Evolutionary conservation across 2,888 invertebrate genomes (phyloP).

Genomic region (Eupithecia subumbrata): DNA sequence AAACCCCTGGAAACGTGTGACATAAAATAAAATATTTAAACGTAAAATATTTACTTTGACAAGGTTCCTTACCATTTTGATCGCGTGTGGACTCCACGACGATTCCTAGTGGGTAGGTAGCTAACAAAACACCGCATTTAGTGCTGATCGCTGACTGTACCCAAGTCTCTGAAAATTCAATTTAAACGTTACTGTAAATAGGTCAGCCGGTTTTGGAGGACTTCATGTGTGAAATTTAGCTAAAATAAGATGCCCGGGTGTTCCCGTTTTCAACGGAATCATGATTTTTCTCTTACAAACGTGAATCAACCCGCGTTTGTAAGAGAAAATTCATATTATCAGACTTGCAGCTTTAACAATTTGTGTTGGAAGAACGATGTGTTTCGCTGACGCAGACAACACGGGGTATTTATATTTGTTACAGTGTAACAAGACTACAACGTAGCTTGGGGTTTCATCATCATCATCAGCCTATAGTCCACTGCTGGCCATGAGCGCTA

Average conservation of each 20-base stretch:
- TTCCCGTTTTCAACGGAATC: background rate
- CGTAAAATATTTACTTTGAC: too few relatives aligned
- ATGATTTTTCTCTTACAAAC: too few relatives aligned
- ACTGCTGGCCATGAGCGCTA: too few relatives aligned
- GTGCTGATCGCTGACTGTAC: conserved; percentile 12
- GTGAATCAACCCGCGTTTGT: background rate
- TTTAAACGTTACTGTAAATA: conserved; percentile 33
- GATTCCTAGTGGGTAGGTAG: background rate
- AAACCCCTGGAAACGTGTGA: too few relatives aligned
- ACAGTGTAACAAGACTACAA: too few relatives aligned
- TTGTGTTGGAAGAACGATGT: background rate
- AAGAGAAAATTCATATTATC: background rate
- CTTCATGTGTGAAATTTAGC: conserved; percentile 29
- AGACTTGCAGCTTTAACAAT: background rate
- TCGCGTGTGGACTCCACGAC: too few relatives aligned
- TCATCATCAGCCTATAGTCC: too few relatives aligned
- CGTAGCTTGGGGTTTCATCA: too few relatives aligned
- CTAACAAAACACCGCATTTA: background rate
- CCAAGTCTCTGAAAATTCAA: conserved; percentile 27
- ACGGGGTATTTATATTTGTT: too few relatives aligned
- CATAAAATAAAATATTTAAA: too few relatives aligned
- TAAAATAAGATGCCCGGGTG: conserved; percentile 22
- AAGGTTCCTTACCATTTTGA: too few relatives aligned
- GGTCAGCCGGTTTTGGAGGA: conserved; percentile 33
- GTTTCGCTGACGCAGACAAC: too few relatives aligned